A percentile compares a stretch with the other conserved stretches of the same genome.
These are phyloP conservation scores for Pocota personata DNA, from an alignment of 2,888 invertebrate genomes.

Conservation along the genomic window DNA sequence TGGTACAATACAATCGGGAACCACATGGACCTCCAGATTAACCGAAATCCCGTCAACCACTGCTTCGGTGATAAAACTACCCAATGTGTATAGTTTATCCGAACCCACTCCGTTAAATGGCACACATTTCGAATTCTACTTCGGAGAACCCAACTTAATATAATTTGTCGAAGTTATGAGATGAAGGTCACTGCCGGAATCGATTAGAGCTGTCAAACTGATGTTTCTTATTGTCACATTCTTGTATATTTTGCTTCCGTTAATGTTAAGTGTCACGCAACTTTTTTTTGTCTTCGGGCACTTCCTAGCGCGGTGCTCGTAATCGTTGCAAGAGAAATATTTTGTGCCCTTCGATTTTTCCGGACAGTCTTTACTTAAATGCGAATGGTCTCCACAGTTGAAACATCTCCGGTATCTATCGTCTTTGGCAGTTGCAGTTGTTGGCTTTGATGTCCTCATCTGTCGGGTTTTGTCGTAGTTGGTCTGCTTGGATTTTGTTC, in stretches of 20 bases:
- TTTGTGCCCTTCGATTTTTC: slow-evolving; percentile 9
- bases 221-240: too few relatives aligned
- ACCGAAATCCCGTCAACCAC: too few relatives aligned
- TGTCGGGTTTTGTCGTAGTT: neutral
- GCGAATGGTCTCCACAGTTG: neutral
- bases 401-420: too few relatives aligned
- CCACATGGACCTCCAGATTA: neutral
- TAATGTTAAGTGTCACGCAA: neutral
- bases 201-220: too few relatives aligned
- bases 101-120: neutral
- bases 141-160: slow-evolving; percentile 28
- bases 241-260: slow-evolving; percentile 8
- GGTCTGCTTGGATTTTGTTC: neutral
- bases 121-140: neutral
- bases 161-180: slow-evolving; percentile 14
- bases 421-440: neutral
- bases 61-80: too few relatives aligned
- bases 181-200: too few relatives aligned
- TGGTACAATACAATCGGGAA: slow-evolving; percentile 1
- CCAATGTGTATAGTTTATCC: too few relatives aligned
- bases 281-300: too few relatives aligned
- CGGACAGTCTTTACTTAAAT: slow-evolving; percentile 18
- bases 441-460: neutral
- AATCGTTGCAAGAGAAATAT: slow-evolving; percentile 22
- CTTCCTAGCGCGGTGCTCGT: slow-evolving; percentile 4